Evolutionary conservation across 64 coral and sea anemone genomes (phyloP).

Genomic region (Montipora cactus): DNA sequence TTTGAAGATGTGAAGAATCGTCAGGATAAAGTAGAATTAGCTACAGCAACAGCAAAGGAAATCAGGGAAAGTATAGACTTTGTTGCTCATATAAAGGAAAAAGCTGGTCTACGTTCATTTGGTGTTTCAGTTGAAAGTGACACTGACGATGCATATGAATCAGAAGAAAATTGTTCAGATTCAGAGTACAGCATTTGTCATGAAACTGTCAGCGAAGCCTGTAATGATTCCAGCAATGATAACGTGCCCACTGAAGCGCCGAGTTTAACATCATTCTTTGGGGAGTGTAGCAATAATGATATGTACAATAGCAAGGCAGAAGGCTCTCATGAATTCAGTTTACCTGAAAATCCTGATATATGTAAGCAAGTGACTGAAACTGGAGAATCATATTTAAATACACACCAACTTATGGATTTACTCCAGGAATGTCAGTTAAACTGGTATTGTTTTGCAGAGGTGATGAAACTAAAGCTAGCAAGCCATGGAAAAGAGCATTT

Average conservation of each 20-base stretch:
- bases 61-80: slow-evolving; percentile 69
- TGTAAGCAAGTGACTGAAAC: not conserved
- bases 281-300: too few relatives aligned
- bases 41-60: slow-evolving; percentile 53
- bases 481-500: not conserved
- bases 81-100: slow-evolving; percentile 63
- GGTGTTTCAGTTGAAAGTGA: slow-evolving; percentile 58
- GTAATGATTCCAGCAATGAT: too few relatives aligned
- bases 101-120: slow-evolving; percentile 60
- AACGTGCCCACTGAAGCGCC: too few relatives aligned
- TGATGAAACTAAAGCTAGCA: not conserved
- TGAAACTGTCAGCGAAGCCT: not conserved
- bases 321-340: not conserved
- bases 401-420: slow-evolving; percentile 12
- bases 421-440: not conserved
- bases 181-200: not conserved
- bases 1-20: slow-evolving; percentile 71
- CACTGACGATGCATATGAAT: not conserved
- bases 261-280: too few relatives aligned
- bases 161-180: slow-evolving; percentile 43
- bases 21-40: slow-evolving; percentile 58
- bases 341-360: not conserved
- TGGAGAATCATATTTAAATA: not conserved
- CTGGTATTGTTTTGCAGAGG: slow-evolving; percentile 21
- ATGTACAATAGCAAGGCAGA: too few relatives aligned